These are phyloP conservation scores for Helicoverpa assulta DNA, from an alignment of 2,888 invertebrate species.

Conservation along the genomic window DNA sequence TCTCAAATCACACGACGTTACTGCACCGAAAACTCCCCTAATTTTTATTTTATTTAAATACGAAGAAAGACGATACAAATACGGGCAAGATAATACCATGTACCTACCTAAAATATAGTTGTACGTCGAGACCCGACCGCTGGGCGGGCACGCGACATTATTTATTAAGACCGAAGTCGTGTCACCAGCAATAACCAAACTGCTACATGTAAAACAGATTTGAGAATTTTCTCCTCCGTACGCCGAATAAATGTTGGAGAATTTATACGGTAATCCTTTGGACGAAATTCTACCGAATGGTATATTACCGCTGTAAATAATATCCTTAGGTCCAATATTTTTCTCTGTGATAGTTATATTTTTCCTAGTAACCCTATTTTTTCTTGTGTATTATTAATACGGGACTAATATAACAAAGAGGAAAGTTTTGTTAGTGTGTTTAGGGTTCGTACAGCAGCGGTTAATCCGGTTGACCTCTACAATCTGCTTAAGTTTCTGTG, in stretches of 20 bases:
- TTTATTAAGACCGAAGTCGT: constrained; percentile 66
- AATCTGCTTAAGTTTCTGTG: constrained; percentile 27
- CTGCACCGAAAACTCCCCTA: background rate
- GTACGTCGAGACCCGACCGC: constrained; percentile 55
- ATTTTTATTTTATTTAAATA: constrained; percentile 42
- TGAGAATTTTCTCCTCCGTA: constrained; percentile 53
- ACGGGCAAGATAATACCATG: constrained; percentile 41
- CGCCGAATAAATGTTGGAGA: constrained; percentile 38
- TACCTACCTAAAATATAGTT: constrained; percentile 56
- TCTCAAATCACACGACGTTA: background rate
- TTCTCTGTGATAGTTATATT: constrained; percentile 18
- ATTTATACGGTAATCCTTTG: constrained; percentile 51
- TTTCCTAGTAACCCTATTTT: constrained; percentile 33
- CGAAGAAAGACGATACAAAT: constrained; percentile 21
- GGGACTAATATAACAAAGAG: constrained; percentile 34
- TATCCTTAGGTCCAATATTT: constrained; percentile 27
- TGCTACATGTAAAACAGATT: constrained; percentile 65
- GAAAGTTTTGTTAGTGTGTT: constrained; percentile 38
- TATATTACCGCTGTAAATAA: constrained; percentile 33
- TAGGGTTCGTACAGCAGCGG: constrained; percentile 37
- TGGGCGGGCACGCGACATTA: constrained; percentile 60
- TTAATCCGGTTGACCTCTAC: constrained; percentile 29
- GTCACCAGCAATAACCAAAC: constrained; percentile 63
- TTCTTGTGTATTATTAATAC: constrained; percentile 40
- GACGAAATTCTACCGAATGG: constrained; percentile 19